phyloP scores from a whole-genome alignment of 1,140 invertebrate species.

The Babylonia areolata region DNA sequence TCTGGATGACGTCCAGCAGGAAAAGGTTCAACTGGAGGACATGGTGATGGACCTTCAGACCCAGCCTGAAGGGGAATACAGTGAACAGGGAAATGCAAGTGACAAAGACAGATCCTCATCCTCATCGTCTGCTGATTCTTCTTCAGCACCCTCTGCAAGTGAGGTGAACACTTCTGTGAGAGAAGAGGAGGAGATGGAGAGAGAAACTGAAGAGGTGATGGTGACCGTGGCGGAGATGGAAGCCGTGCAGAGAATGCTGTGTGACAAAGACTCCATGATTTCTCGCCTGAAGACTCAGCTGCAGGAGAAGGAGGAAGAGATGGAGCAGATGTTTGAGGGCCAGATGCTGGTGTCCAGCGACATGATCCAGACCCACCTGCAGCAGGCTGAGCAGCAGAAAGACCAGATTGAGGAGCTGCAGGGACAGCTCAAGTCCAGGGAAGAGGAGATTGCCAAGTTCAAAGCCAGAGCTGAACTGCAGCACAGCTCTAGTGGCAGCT shows the following conservation, averaged over 20 bases:
- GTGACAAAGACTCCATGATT: constrained; percentile 23
- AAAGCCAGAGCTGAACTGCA: neutral
- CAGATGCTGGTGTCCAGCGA: constrained; percentile 42
- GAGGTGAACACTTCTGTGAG: neutral
- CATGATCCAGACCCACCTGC: constrained; percentile 20
- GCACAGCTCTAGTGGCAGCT: constrained; percentile 14
- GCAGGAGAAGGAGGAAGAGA: constrained; percentile 37
- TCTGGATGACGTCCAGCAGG: constrained; percentile 29
- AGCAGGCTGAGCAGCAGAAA: neutral
- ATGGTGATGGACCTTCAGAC: constrained; percentile 11
- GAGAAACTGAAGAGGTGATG: neutral
- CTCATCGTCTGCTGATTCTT: neutral
- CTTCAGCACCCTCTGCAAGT: neutral
- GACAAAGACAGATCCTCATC: neutral
- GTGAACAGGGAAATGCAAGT: neutral
- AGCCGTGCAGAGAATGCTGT: constrained; percentile 9
- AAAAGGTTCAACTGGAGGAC: constrained; percentile 17
- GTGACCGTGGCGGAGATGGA: constrained; percentile 20
- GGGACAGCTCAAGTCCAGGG: neutral
- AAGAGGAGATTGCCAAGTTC: constrained; percentile 12
- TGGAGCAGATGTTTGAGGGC: constrained; percentile 36
- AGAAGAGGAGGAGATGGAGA: constrained; percentile 13
- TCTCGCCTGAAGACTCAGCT: constrained; percentile 12
- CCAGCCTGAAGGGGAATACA: neutral
- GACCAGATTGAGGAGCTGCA: neutral